Evolutionary conservation across 2,113 vertebrate genomes (phyloP), one percentile per base, ranked within the genome.

Genomic region (Oreocharis arfaki): DNA sequence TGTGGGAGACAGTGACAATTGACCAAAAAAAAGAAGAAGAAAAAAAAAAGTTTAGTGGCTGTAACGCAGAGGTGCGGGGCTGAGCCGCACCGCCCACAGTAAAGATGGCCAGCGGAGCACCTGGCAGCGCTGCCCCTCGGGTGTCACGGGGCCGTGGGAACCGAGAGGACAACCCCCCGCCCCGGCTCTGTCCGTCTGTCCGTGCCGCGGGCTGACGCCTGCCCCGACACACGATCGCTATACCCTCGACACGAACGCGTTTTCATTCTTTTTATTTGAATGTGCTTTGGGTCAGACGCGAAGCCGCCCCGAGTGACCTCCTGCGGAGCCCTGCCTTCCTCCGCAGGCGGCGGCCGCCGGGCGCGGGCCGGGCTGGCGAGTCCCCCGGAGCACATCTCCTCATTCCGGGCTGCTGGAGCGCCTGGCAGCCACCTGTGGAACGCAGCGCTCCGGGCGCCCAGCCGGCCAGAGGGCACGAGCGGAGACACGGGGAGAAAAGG

Each of bases 101-200:
- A 91, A 96, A 95, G 73, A 96, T 94, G 95, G 93, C 89, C 84
- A 61, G 55, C 14, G 16, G 20, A 42, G 75, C 41, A 42, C 70
- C 59, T 1, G 50, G 35, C 75, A 55, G 23, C 47, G 30, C 77
- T 10, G 28, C 18, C 53, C 44, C 60, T 18, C 69, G 28, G 50
- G 30, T 47, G 71, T 56, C 68, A 67, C 33, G 13, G 80, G 35
- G 41, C 57, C 30, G n/a, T 32, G 81, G 50, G 77, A 57, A 77
- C 8, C 5, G 2, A 12, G 6, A 53, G 53, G 7, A 32, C 16
- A 18, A 13, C 30, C 18, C 22, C 21, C 21, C 18, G 6, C 32
- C 10, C n/a, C 21, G 33, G 4, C 57, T 55, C 49, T 9, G 57
- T 32, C 26, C 50, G 13, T 55, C 49, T 9, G 57, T 32, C 26